Percentiles rank a stretch among this genome's conserved stretches.
phyloP scores from a whole-genome alignment of 2,113 vertebrate species.

The Lepisosteus oculatus region DNA sequence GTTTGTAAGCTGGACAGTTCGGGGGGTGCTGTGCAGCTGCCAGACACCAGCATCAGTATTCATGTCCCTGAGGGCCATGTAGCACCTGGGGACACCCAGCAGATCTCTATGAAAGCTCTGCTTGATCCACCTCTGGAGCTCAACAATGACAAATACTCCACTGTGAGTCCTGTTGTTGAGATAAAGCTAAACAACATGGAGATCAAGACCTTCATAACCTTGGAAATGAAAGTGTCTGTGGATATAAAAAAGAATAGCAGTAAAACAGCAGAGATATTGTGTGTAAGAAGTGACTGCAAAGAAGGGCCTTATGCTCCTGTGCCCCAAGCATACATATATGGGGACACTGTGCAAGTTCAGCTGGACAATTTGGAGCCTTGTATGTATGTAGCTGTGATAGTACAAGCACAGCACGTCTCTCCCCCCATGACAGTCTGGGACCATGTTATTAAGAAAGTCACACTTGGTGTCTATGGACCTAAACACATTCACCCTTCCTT shows the following conservation, averaged over 20 bases:
- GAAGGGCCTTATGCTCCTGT: conserved; percentile 81
- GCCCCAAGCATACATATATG: conserved; percentile 69
- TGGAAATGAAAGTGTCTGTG: conserved; percentile 89
- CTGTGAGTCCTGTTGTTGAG: conserved; percentile 88
- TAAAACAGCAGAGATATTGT: conserved; percentile 72
- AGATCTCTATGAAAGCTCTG: conserved; percentile 89
- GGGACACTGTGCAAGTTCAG: conserved; percentile 83
- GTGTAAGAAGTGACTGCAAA: conserved; percentile 82
- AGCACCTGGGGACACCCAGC: conserved; percentile 77
- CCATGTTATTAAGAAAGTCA: conserved; percentile 86
- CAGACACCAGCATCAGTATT: conserved; percentile 86
- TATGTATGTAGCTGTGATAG: conserved; percentile 85
- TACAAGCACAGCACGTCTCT: conserved; percentile 70
- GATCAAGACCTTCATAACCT: conserved; percentile 71
- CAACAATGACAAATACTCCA: conserved; percentile 85
- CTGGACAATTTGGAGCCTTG: conserved; percentile 89
- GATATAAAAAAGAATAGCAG: conserved; percentile 80
- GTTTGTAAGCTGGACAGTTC: conserved; percentile 88
- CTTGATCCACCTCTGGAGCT: conserved; percentile 88
- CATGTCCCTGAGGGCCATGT: conserved; percentile 86
- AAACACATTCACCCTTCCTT: conserved; percentile 96
- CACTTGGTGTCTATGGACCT: conserved; percentile 87
- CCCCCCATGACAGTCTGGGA: conserved; percentile 88
- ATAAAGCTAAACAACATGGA: conserved; percentile 93
- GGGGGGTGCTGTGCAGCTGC: conserved; percentile 86